These are phyloP conservation scores for Malachius bipustulatus DNA, from an alignment of 2,888 invertebrate species.

Conservation along the genomic window DNA sequence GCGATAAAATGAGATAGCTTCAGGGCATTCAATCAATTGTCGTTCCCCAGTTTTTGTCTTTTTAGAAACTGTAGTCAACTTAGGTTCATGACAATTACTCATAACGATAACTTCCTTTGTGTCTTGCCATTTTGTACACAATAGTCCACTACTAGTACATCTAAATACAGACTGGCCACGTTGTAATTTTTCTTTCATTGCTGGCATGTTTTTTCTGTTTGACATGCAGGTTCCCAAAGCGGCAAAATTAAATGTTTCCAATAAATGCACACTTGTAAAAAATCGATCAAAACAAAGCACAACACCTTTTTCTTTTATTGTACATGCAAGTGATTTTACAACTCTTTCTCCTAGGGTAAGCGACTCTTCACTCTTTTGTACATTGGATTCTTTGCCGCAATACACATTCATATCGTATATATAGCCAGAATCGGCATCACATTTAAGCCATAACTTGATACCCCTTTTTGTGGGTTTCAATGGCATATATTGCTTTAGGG, in stretches of 20 bases:
- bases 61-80: slow-evolving; percentile 9
- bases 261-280: slow-evolving; percentile 12
- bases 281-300: slow-evolving; percentile 13
- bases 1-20: slow-evolving; percentile 10
- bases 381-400: slow-evolving; percentile 19
- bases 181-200: slow-evolving; percentile 10
- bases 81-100: slow-evolving; percentile 12
- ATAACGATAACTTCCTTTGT: slow-evolving; percentile 13
- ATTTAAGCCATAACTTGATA: slow-evolving; percentile 19
- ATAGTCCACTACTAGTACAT: slow-evolving; percentile 7
- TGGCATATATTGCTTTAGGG: slow-evolving; percentile 20
- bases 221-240: slow-evolving; percentile 13
- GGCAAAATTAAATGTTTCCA: slow-evolving; percentile 12
- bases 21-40: slow-evolving; percentile 11
- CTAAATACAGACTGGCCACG: slow-evolving; percentile 9
- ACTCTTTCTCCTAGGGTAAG: slow-evolving; percentile 20
- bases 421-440: slow-evolving; percentile 20
- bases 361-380: slow-evolving; percentile 15
- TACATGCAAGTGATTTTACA: slow-evolving; percentile 14
- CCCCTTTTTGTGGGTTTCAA: slow-evolving; percentile 19
- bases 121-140: slow-evolving; percentile 12
- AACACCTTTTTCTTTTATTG: slow-evolving; percentile 10
- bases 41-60: slow-evolving; percentile 10
- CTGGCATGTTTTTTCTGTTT: slow-evolving; percentile 12
- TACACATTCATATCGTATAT: slow-evolving; percentile 22